Evolutionary conservation across 2,113 vertebrate species (phyloP).

Genomic region (Menura novaehollandiae): DNA sequence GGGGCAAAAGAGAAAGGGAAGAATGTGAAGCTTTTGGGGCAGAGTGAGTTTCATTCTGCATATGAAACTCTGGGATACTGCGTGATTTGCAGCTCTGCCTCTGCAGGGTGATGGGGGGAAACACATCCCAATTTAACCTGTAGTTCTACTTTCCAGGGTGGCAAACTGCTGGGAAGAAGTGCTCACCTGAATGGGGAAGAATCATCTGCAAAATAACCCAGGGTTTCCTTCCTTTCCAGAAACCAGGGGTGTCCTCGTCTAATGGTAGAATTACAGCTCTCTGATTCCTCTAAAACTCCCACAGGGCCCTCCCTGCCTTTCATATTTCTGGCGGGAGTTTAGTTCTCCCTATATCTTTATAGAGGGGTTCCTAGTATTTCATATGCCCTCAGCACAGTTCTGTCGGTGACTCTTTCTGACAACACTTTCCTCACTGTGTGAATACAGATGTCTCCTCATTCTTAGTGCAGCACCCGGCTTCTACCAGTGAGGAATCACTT

Average conservation of each 20-base stretch:
- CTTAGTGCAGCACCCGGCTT: neutral
- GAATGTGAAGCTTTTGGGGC: neutral
- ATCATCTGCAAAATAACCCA: neutral
- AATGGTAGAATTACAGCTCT: neutral
- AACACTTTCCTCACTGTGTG: neutral
- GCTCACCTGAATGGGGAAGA: neutral
- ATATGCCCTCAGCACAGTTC: neutral
- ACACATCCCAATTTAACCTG: neutral
- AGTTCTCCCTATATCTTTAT: rapidly evolving
- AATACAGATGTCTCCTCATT: neutral
- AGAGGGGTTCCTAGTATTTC: neutral
- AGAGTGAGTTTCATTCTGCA: neutral
- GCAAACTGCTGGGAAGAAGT: neutral
- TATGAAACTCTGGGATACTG: neutral
- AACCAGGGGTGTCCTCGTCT: rapidly evolving
- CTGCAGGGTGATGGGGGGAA: neutral
- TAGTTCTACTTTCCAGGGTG: neutral
- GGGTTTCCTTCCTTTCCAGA: neutral
- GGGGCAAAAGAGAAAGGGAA: neutral
- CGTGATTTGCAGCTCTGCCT: neutral
- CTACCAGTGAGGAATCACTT: neutral
- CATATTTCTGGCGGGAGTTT: neutral
- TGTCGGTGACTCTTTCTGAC: neutral
- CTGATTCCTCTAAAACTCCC: neutral
- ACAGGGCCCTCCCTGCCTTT: neutral